phyloP scores from a whole-genome alignment of 2,113 vertebrate genomes.

The Coregonus clupeaformis region DNA sequence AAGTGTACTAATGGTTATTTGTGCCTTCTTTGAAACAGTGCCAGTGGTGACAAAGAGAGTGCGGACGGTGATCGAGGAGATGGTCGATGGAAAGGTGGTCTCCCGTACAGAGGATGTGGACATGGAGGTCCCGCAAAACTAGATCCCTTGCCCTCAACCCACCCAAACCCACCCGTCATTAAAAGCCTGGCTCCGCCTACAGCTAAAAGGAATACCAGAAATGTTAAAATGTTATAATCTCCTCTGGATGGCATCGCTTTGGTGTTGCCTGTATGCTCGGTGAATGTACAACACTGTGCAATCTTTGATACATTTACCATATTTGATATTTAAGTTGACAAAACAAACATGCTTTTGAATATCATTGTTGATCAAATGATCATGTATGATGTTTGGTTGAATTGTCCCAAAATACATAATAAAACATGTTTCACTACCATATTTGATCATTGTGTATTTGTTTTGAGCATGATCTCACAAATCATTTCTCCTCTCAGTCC shows the following conservation, averaged over 20 bases:
- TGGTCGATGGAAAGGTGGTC: slow-evolving; percentile 76
- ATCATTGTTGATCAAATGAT: not conserved
- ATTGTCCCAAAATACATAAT: not conserved
- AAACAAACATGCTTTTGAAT: no score
- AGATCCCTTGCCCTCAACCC: not conserved
- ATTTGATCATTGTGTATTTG: not conserved
- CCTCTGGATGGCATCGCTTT: no score
- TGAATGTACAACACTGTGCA: no score
- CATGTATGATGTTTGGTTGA: not conserved
- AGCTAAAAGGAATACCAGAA: not conserved
- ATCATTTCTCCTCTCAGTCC: no score
- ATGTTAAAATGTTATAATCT: not conserved
- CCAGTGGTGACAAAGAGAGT: slow-evolving; percentile 70
- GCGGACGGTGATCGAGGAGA: slow-evolving; percentile 77
- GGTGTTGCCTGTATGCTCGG: no score
- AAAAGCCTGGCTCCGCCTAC: not conserved
- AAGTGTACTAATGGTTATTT: not conserved
- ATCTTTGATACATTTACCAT: not conserved
- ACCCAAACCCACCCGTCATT: no score
- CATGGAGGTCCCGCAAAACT: slow-evolving; percentile 31
- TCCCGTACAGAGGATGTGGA: slow-evolving; percentile 64
- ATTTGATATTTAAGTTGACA: not conserved
- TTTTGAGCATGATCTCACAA: not conserved
- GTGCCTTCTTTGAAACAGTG: slow-evolving; percentile 47
- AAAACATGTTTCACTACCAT: not conserved